phyloP scores from a whole-genome alignment of 1,140 invertebrate species.

The Manduca sexta region DNA sequence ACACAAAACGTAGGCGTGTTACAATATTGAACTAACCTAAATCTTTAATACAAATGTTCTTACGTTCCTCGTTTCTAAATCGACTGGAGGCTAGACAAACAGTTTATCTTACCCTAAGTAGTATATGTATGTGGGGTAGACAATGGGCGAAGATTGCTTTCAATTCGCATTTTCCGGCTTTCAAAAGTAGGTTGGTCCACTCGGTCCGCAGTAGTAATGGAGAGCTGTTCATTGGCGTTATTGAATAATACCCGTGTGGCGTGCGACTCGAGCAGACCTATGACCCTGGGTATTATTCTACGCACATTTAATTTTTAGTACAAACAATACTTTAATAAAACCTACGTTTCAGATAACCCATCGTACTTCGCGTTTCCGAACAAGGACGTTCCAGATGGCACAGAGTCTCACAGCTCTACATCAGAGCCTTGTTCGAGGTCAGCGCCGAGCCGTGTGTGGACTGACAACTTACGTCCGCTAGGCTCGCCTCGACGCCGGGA shows the following conservation, averaged over 20 bases:
- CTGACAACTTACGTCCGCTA: conserved; percentile 40
- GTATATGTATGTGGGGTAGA: conserved; percentile 25
- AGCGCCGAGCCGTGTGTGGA: conserved; percentile 52
- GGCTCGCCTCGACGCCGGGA: conserved; percentile 51
- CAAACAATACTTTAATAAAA: not conserved
- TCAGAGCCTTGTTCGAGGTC: conserved; percentile 52
- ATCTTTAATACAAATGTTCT: not conserved
- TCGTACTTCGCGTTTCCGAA: conserved; percentile 74
- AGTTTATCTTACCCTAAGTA: not conserved
- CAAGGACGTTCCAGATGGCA: conserved; percentile 51
- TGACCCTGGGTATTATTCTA: conserved; percentile 37
- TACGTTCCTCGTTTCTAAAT: not conserved
- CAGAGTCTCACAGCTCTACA: conserved; percentile 24
- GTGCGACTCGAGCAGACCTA: conserved; percentile 26
- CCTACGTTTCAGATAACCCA: conserved; percentile 69
- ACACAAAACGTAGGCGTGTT: conserved; percentile 1
- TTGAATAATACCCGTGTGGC: conserved; percentile 64
- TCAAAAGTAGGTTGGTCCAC: conserved; percentile 60
- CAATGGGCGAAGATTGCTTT: conserved; percentile 59
- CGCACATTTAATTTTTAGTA: not conserved
- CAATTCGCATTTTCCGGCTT: conserved; percentile 70
- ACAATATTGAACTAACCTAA: not conserved
- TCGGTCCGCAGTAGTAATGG: conserved; percentile 51
- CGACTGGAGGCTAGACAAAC: not conserved
- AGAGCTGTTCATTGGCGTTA: conserved; percentile 67